Evolutionary conservation across 2,797 vertebrate genomes (phyloP).

Genomic region (Percopsis omiscomaycus): DNA sequence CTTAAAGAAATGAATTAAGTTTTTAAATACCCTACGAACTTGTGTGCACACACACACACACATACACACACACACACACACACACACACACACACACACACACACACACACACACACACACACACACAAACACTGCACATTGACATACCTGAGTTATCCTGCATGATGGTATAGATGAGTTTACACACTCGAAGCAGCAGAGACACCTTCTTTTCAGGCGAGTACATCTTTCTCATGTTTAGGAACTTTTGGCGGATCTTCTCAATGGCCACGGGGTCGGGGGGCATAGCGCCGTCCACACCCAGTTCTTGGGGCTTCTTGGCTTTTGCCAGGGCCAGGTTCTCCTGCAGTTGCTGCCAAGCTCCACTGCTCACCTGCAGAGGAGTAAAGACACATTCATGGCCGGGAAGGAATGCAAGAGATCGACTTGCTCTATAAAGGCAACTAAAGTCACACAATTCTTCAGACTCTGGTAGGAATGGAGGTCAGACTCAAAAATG

Average conservation of each 20-base stretch:
- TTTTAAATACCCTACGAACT: neutral
- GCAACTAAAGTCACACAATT: no score
- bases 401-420: no score
- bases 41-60: neutral
- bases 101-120: neutral
- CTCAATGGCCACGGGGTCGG: constrained; percentile 87
- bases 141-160: constrained; percentile 91
- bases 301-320: constrained; percentile 91
- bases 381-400: neutral
- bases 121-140: neutral
- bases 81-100: neutral
- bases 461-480: no score
- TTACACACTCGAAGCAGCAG: constrained; percentile 93
- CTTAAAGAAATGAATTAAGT: no score
- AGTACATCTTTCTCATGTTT: constrained; percentile 96
- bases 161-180: constrained; percentile 96
- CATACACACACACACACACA: neutral
- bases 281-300: constrained; percentile 87
- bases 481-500: no score
- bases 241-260: constrained; percentile 94
- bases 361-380: constrained; percentile 83
- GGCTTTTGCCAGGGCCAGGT: constrained; percentile 87
- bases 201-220: constrained; percentile 95
- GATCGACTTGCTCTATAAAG: no score
- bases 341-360: constrained; percentile 90